Conservation (phyloP, 2,888 invertebrate species). For the Selenia dentaria region DNA sequence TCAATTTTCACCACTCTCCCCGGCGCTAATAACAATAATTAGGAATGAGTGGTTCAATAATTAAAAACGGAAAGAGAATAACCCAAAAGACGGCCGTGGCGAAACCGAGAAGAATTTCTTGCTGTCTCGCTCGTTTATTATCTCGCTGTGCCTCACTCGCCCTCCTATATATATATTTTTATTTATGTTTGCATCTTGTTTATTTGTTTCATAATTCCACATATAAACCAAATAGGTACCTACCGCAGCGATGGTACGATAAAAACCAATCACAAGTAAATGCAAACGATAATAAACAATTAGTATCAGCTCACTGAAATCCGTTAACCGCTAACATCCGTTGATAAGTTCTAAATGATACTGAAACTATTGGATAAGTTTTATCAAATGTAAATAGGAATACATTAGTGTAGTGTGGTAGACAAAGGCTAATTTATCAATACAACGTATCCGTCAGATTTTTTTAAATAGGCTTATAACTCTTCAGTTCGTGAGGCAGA, state of each 20-base stretch:
- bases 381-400: conserved; percentile 28
- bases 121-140: conserved; percentile 49
- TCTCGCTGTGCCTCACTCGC: conserved; percentile 45
- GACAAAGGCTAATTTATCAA: conserved; percentile 37
- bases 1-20: conserved; percentile 83
- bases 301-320: conserved; percentile 13
- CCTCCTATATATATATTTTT: conserved; percentile 30
- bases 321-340: too few species aligned
- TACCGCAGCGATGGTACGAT: too few species aligned
- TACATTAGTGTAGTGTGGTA: conserved; percentile 31
- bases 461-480: conserved; percentile 67
- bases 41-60: conserved; percentile 86
- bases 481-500: conserved; percentile 67
- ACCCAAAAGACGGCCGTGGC: conserved; percentile 62
- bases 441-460: conserved; percentile 40
- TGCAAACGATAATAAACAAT: conserved; percentile 1
- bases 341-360: too few species aligned
- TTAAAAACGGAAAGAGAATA: conserved; percentile 85
- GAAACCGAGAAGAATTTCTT: conserved; percentile 52
- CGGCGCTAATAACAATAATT: conserved; percentile 85
- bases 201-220: conserved; percentile 45
- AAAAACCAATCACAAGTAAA: neutral
- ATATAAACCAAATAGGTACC: neutral
- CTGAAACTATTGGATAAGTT: too few species aligned
- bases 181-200: conserved; percentile 51